phyloP scores from a whole-genome alignment of 2,888 invertebrate genomes.

The Pseudoips prasinana region DNA sequence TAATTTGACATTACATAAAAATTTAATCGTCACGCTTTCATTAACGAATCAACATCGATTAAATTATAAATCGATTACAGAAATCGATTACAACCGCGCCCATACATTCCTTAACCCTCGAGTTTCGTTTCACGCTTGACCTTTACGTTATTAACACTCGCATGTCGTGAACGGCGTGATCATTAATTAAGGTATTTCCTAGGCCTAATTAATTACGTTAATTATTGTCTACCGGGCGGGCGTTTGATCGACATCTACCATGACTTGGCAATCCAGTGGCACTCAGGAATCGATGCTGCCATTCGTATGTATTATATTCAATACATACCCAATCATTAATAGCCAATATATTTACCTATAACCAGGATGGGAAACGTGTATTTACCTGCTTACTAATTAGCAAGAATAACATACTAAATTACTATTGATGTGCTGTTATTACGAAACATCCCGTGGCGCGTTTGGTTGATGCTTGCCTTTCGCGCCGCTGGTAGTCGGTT shows the following conservation, averaged over 20 bases:
- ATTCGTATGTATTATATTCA: neutral
- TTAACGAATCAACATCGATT: slow-evolving; percentile 20
- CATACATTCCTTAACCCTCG: slow-evolving; percentile 23
- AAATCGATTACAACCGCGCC: slow-evolving; percentile 21
- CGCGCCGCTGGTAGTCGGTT: too few relatives aligned
- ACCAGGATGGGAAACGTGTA: too few relatives aligned
- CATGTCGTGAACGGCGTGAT: slow-evolving; percentile 51
- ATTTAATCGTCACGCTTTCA: neutral
- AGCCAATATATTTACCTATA: too few relatives aligned
- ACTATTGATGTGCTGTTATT: too few relatives aligned
- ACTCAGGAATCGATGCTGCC: slow-evolving; percentile 15
- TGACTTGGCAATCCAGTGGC: slow-evolving; percentile 29
- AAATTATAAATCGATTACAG: slow-evolving; percentile 27
- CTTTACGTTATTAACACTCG: slow-evolving; percentile 52
- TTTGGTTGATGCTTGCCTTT: too few relatives aligned
- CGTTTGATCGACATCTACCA: slow-evolving; percentile 37
- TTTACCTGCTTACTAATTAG: too few relatives aligned
- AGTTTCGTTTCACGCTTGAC: slow-evolving; percentile 36
- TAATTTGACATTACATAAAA: neutral
- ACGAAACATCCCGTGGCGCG: too few relatives aligned
- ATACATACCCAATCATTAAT: too few relatives aligned
- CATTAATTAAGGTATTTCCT: slow-evolving; percentile 55
- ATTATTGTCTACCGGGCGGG: slow-evolving; percentile 45
- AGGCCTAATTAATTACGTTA: slow-evolving; percentile 63
- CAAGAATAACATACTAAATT: too few relatives aligned